Percentiles rank a stretch among this genome's conserved stretches.
Conservation (phyloP, 2,888 invertebrate species). For the Acronicta alni region DNA sequence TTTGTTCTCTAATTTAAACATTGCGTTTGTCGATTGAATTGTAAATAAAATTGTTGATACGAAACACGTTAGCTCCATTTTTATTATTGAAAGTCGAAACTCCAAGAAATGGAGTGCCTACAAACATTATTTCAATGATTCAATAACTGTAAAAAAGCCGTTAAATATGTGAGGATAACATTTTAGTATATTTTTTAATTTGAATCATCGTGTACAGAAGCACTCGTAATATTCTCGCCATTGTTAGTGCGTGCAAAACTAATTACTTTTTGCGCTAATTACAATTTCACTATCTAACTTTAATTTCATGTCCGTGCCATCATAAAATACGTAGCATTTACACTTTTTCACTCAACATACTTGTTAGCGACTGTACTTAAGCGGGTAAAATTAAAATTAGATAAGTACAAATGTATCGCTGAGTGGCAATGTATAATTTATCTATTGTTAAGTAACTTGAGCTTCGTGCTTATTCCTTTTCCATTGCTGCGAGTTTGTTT, state of each 20-base stretch:
- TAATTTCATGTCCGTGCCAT: slow-evolving; percentile 49
- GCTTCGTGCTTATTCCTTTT: slow-evolving; percentile 27
- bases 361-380: slow-evolving; percentile 42
- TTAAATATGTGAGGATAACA: slow-evolving; percentile 22
- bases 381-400: slow-evolving; percentile 34
- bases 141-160: slow-evolving; percentile 27
- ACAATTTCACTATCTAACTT: slow-evolving; percentile 42
- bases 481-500: slow-evolving; percentile 23
- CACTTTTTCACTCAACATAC: slow-evolving; percentile 37
- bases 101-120: slow-evolving; percentile 6
- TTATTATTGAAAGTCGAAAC: slow-evolving; percentile 23
- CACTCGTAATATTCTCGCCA: slow-evolving; percentile 3
- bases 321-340: slow-evolving; percentile 40
- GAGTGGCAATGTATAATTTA: slow-evolving; percentile 39
- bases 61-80: slow-evolving; percentile 18
- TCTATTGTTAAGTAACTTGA: slow-evolving; percentile 34
- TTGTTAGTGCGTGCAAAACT: slow-evolving; percentile 39
- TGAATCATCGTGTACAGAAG: slow-evolving; percentile 11
- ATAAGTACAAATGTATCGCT: slow-evolving; percentile 40
- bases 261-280: slow-evolving; percentile 55
- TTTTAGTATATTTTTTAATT: slow-evolving; percentile 13
- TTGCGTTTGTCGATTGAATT: slow-evolving; percentile 34
- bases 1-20: slow-evolving; percentile 55
- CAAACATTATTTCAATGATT: slow-evolving; percentile 16
- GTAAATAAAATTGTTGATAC: slow-evolving; percentile 19